Evolutionary conservation across 2,797 vertebrate genomes (phyloP), one percentile per base, ranked within the genome.

Genomic region (Alectoris magna): DNA sequence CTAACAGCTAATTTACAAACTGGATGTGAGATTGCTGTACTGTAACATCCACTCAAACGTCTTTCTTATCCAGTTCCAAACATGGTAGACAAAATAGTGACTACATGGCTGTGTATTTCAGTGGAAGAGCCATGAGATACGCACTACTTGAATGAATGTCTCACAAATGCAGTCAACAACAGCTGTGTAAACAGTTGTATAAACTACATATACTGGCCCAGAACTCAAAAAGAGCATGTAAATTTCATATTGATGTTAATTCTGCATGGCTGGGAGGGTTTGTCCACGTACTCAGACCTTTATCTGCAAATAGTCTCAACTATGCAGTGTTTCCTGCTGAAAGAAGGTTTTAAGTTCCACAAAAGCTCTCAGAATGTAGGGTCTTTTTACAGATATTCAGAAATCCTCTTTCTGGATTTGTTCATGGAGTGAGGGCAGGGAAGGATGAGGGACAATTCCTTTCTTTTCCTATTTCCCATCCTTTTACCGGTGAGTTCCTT

Each of bases 1-100:
- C 87, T 83, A 89, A 85, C 36, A 74, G 84, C 84, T 90, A 41
- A 81, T 92, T 90, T 91, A 86, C 71, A 56, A 86, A 41, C 70
- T 74, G 27, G 51, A 24, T 60, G 78, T 92, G 84, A 72, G 67
- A n/a, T 36, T 79, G 70, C 82, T 82, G 67, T 88, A 48, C 68
- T 55, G 0, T 60, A 86, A 39, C 63, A 86, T 86, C 55, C 16
- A 0, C 76, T 85, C 39, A 44, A 31, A 73, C 59, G 5, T 66
- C n/a, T 77, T 48, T 77, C 53, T 46, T 51, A 81, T 8, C 36
- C 10, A 21, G 21, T 27, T 56, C 48, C 51, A 66, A 92, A 86
- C 48, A 29, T 21, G 34, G 16, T 0, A 0, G 21, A n/a, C 26
- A 21, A n/a, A 31, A 0, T 18, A 18, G 39, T 23, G 82, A 22